Evolutionary conservation across 2,888 invertebrate species (phyloP).

Genomic region (Andrena hattorfiana): DNA sequence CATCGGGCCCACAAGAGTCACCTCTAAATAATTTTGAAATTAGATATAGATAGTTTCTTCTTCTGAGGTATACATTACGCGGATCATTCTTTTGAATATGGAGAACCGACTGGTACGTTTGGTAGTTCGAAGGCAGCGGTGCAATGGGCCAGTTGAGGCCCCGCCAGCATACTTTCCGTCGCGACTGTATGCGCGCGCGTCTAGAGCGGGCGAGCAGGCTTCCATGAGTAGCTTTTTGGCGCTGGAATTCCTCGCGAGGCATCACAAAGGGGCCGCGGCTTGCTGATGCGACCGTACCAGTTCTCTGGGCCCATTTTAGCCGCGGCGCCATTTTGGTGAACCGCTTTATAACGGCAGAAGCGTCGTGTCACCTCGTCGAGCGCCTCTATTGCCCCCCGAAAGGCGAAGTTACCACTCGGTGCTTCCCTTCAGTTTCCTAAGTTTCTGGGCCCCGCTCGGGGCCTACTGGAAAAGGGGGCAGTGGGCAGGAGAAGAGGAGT

Average conservation of each 20-base stretch:
- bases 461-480: not conserved
- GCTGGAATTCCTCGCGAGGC: constrained; percentile 76
- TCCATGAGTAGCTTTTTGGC: constrained; percentile 75
- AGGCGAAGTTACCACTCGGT: no score
- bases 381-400: no score
- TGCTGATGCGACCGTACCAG: constrained; percentile 38
- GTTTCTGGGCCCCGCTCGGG: not conserved
- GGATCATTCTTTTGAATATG: no score
- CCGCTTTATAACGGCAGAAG: constrained; percentile 44
- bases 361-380: constrained; percentile 8
- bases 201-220: constrained; percentile 56
- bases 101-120: no score
- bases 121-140: no score
- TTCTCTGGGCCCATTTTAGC: constrained; percentile 37
- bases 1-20: no score
- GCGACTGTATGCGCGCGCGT: constrained; percentile 50
- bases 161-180: constrained; percentile 48
- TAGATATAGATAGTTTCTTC: no score
- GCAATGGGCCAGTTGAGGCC: not conserved
- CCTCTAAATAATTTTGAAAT: no score
- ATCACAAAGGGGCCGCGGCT: constrained; percentile 76
- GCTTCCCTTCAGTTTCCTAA: not conserved
- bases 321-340: constrained; percentile 72
- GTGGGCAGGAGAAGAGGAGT: not conserved
- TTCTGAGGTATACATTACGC: no score